Evolutionary conservation across 2,113 vertebrate genomes (phyloP).

Genomic region (Phylloscopus trochiloides): DNA sequence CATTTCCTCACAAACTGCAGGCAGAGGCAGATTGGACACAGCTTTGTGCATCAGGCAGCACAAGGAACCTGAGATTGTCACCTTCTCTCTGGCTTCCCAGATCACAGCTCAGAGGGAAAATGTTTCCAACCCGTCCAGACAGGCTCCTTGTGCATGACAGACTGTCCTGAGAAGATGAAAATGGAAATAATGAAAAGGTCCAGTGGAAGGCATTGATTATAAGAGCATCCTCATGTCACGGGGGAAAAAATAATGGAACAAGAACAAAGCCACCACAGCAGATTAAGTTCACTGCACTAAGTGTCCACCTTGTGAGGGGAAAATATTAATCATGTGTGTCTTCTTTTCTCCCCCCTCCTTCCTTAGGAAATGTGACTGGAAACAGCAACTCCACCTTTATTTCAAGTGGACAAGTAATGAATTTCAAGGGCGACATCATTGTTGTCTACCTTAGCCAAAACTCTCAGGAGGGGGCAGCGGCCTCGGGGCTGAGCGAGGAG

Average conservation of each 20-base stretch:
- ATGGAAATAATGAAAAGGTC: conserved; percentile 10
- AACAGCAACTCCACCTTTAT: conserved; percentile 97
- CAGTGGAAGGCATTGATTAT: conserved; percentile 21
- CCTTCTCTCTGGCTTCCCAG: background rate
- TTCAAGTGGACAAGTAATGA: conserved; percentile 98
- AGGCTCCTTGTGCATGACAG: background rate
- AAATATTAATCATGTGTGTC: conserved; percentile 8
- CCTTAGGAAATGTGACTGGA: conserved; percentile 89
- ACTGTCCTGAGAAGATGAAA: background rate
- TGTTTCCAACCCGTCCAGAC: background rate
- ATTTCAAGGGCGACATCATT: conserved; percentile 95
- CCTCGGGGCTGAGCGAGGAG: conserved; percentile 62
- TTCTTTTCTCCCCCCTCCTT: background rate
- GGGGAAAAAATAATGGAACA: background rate
- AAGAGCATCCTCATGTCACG: background rate
- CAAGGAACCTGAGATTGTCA: fast-evolving
- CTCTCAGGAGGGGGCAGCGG: conserved; percentile 75
- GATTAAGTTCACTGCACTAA: background rate
- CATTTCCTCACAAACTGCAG: fast-evolving
- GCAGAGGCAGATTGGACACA: background rate
- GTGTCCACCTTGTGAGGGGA: background rate
- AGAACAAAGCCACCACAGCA: background rate
- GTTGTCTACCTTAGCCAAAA: conserved; percentile 91
- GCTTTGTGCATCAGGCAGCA: background rate
- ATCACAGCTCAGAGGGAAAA: background rate